phyloP scores from a whole-genome alignment of 2,888 invertebrate genomes.

The Acronicta alni region DNA sequence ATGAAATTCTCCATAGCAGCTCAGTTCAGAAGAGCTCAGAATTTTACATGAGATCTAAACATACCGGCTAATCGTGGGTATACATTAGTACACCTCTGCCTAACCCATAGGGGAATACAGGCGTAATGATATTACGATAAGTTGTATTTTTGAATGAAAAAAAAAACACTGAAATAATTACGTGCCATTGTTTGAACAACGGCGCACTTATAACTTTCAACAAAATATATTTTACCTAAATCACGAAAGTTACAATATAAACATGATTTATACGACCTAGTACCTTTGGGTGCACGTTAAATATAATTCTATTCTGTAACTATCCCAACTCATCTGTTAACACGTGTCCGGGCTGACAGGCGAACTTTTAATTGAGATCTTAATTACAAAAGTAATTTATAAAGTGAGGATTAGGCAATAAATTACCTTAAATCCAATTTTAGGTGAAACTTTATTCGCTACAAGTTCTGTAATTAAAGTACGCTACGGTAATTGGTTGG shows the following conservation, averaged over 20 bases:
- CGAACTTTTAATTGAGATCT: slow-evolving; percentile 54
- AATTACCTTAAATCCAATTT: slow-evolving; percentile 65
- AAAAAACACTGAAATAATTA: neutral
- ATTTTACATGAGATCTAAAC: no score
- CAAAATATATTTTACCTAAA: neutral
- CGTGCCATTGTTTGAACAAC: neutral
- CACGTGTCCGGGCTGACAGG: slow-evolving; percentile 38
- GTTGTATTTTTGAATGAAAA: neutral
- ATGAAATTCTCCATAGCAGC: no score
- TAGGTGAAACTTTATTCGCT: slow-evolving; percentile 58
- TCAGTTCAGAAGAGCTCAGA: no score
- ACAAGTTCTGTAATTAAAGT: slow-evolving; percentile 72
- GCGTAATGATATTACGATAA: no score
- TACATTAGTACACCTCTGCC: no score
- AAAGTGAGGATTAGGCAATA: slow-evolving; percentile 62
- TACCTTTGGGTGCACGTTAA: neutral
- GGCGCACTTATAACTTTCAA: neutral
- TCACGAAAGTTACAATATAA: slow-evolving; percentile 3
- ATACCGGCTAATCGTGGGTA: no score
- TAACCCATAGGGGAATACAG: no score
- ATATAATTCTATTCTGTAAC: slow-evolving; percentile 24
- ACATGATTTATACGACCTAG: slow-evolving; percentile 1
- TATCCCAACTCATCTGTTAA: slow-evolving; percentile 36
- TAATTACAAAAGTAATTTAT: slow-evolving; percentile 63
- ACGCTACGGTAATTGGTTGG: slow-evolving; percentile 69